Conservation (phyloP, 2,797 vertebrate genomes). For the Mycteria americana region DNA sequence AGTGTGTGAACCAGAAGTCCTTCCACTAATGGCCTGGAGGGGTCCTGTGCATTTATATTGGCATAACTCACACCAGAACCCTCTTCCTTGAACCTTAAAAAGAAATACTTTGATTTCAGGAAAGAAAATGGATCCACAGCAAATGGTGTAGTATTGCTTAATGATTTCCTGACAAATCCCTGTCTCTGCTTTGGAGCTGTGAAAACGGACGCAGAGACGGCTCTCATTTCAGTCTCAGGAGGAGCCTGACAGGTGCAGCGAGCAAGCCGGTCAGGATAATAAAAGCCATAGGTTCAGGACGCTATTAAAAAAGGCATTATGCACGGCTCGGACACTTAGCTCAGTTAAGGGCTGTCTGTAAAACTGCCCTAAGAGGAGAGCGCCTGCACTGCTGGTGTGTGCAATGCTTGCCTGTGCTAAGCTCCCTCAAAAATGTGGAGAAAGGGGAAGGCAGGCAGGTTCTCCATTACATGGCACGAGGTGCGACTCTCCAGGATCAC, state of each 20-base stretch:
- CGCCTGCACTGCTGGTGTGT: background rate
- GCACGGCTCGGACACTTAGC: background rate
- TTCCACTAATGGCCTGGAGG: background rate
- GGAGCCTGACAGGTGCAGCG: slow-evolving; percentile 59
- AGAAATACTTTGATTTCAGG: slow-evolving; percentile 25
- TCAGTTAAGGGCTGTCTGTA: background rate
- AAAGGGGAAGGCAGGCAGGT: background rate
- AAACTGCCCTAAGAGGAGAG: background rate
- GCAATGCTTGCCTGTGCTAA: background rate
- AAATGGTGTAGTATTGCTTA: slow-evolving; percentile 24
- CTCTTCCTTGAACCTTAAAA: background rate
- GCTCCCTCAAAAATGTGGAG: background rate
- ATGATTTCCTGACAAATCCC: slow-evolving; percentile 56
- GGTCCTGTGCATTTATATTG: background rate
- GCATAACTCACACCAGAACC: background rate
- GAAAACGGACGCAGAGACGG: background rate
- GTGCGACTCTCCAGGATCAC: background rate
- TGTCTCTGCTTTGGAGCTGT: slow-evolving; percentile 29
- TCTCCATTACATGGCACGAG: accelerated
- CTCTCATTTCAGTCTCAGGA: slow-evolving; percentile 24
- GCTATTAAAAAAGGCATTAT: background rate
- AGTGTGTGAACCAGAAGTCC: background rate
- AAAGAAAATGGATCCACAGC: slow-evolving; percentile 52
- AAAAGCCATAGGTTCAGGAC: background rate
- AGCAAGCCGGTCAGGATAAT: slow-evolving; percentile 15